A percentile compares a stretch with the other conserved stretches of the same genome.
These are phyloP conservation scores for Enteromius anoplus DNA, from an alignment of 2,797 vertebrate species.

Conservation along the genomic window DNA sequence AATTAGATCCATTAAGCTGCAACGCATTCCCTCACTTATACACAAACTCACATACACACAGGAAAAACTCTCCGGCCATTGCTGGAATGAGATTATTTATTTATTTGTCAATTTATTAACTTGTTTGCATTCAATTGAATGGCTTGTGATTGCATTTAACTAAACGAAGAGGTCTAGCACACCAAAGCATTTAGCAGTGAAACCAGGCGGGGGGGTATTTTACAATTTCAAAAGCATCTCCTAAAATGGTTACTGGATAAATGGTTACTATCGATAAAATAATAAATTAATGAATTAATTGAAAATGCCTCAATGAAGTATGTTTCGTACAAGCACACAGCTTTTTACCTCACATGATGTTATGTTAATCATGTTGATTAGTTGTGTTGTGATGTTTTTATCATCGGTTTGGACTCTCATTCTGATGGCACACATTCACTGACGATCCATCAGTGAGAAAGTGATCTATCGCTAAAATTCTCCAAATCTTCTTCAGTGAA, in stretches of 20 bases:
- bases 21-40: slow-evolving; percentile 11
- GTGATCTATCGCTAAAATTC: background rate
- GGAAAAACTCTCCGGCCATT: background rate
- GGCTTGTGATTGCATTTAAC: slow-evolving; percentile 4
- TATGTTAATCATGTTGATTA: background rate
- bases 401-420: background rate
- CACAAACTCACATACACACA: slow-evolving; percentile 15
- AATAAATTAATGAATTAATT: too few relatives aligned
- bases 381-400: background rate
- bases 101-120: slow-evolving; percentile 10
- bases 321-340: too few relatives aligned
- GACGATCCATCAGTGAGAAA: background rate
- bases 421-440: background rate
- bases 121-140: slow-evolving; percentile 13
- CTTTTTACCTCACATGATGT: too few relatives aligned
- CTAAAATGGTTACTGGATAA: too few relatives aligned
- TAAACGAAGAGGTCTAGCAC: background rate
- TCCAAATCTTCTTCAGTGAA: background rate
- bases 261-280: too few relatives aligned
- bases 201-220: background rate
- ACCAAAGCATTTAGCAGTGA: background rate
- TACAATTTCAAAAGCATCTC: slow-evolving; percentile 16
- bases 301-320: too few relatives aligned
- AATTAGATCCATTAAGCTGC: slow-evolving; percentile 42
- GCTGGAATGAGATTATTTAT: slow-evolving; percentile 2